Base-by-base conservation (phyloP, 92 coral and sea anemone species). In the Porites cylindrica region DNA sequence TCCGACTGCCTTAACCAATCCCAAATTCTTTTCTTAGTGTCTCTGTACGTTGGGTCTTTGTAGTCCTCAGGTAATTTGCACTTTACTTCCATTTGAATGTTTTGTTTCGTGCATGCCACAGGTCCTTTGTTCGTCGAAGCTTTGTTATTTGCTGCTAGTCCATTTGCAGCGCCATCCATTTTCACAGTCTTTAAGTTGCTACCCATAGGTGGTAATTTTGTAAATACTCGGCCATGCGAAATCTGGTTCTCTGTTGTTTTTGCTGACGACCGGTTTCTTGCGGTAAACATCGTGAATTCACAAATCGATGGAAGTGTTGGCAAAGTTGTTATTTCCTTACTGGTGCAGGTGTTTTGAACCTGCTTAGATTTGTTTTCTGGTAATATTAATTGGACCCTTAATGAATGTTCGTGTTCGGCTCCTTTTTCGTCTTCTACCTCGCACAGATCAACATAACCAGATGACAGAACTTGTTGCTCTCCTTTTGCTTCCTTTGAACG, bases 261-360 rank as follows among this genome's bases (percentile, higher is more conserved):
- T 72, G 83, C 20, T 12, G 26, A 10, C 17, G 61, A 62, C 58
- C 76, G 76, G 59, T 70, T 72, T 23, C 69, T 85, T 20, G 94
- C 47, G 0, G 47, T 78, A 53, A 94, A 94, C n/a, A 87, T 89
- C 72, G 90, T 92, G 69, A 94, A 92, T 69, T 94, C 97, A 63
- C 97, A 94, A 62, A 94, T 92, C 17, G 97, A 92, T 8, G 97
- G 97, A 61, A 94, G 90, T 23, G 90, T 58, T 1, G 93, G 88
- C 8, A 85, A 62, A 12, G 78, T 82, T 19, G 54, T 78, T 12
- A 75, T 51, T 43, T 38, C 87, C 18, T 66, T 77, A 66, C 32
- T 71, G 51, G 64, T 84, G 13, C 47, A 38, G 47, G 38, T 58
- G 71, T 50, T 38, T 56, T 85, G 80, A n/a, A 83, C 67, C 26